Percentiles rank a stretch among this genome's conserved stretches.
Evolutionary conservation across 1,140 invertebrate genomes (phyloP).

Genomic region (Homarus americanus): DNA sequence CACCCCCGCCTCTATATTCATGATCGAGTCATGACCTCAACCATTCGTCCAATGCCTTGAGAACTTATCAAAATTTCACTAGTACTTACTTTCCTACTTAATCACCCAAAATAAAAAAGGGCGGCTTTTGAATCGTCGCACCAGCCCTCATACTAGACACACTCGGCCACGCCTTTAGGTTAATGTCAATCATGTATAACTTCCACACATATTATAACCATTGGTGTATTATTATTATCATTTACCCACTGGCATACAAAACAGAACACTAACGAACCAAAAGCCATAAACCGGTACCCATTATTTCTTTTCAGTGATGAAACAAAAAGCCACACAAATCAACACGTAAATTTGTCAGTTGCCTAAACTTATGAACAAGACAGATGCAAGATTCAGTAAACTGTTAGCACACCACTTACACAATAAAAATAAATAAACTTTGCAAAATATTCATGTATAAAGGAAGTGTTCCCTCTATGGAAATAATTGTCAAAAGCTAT

Average conservation of each 20-base stretch:
- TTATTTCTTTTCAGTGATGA: background rate
- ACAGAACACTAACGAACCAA: background rate
- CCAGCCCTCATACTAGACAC: background rate
- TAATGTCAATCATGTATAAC: background rate
- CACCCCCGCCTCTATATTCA: too few species aligned
- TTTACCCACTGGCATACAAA: background rate
- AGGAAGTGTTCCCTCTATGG: background rate
- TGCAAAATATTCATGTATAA: background rate
- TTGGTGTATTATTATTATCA: background rate
- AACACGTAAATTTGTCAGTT: background rate
- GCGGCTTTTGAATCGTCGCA: too few species aligned
- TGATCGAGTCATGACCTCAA: too few species aligned
- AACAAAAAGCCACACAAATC: background rate
- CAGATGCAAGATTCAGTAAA: background rate
- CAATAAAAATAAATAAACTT: background rate
- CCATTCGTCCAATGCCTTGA: too few species aligned
- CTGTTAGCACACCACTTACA: background rate
- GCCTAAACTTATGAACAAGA: background rate
- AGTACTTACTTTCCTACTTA: too few species aligned
- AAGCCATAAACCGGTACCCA: background rate
- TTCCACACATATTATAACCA: too few species aligned
- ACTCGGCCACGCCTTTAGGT: background rate
- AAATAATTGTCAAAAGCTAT: background rate
- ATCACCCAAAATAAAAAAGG: too few species aligned
- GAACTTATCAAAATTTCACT: too few species aligned